Base-by-base conservation (phyloP, 2,797 vertebrate species). In the Lutjanus campechanus region DNA sequence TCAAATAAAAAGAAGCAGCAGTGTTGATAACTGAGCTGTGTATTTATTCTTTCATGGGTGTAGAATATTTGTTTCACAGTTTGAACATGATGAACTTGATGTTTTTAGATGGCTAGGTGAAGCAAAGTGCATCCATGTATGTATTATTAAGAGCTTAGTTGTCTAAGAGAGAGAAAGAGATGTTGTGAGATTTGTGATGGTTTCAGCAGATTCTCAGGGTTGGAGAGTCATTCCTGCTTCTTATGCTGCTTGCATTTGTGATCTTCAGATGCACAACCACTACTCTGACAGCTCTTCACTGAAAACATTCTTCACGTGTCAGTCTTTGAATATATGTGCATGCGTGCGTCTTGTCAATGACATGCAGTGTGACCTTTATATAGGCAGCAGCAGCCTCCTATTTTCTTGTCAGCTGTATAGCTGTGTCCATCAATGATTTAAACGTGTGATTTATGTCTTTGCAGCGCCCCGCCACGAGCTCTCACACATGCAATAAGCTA, bases 391-490 rank as follows among this genome's bases (percentile, higher is more conserved):
- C 50, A 36, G 15, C 66, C 11, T 68, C 40, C 56, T 41, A 69
- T 82, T 80, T 80, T 25, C 41, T 17, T 8, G 0, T 60, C 74
- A 59, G 71, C 56, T 17, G 3, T 47, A 15, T 1, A 44, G 15
- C 20, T 59, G 61, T 49, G 49, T 60, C 65, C 49, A 46, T 61
- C 59, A 1, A 0, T 54, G 19, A 76, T 40, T 65, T 50, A 63
- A 76, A 69, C 15, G 60, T 63, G 41, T 69, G 60, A 77, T 83
- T 87, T 77, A 40, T 7, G 22, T 29, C 74, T 58, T 22, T 55
- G 8, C 47, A 47, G 63, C 72, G 25, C 0, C 17, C 0, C 46
- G 40, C 22, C 62, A 16, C 0, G 19, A 77, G 55, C 53, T 0
- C 54, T 70, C 59, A 40, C 61, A 69, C 17, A 53, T 17, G 29